phyloP scores from a whole-genome alignment of 2,113 vertebrate species.

The Pterocles orientalis region DNA sequence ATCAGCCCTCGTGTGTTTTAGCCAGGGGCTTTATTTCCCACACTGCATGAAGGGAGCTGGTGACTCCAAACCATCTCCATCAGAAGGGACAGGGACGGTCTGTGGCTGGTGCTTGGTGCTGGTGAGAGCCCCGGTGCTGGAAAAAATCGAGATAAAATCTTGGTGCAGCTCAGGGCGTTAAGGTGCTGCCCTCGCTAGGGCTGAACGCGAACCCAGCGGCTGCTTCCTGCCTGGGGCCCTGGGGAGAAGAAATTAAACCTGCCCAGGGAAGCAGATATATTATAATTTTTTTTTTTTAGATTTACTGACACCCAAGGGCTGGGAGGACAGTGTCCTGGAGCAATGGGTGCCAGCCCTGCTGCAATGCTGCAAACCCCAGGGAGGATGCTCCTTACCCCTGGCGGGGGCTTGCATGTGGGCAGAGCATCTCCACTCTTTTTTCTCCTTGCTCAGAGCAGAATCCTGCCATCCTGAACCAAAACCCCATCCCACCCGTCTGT shows the following conservation, averaged over 20 bases:
- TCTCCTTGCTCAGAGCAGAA: background rate
- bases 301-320: background rate
- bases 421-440: background rate
- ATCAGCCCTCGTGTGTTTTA: background rate
- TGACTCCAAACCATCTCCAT: background rate
- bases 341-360: background rate
- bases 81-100: background rate
- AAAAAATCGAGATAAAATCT: background rate
- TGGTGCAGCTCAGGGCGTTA: fast-evolving
- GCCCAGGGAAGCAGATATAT: background rate
- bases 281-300: background rate
- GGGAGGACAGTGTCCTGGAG: background rate
- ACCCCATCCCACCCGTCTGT: fast-evolving
- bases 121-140: background rate
- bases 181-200: conserved; percentile 40
- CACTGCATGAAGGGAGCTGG: fast-evolving
- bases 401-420: background rate
- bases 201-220: background rate
- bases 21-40: background rate
- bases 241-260: background rate
- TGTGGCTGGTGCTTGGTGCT: background rate
- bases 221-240: background rate
- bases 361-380: fast-evolving
- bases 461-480: background rate
- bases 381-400: background rate